Evolutionary conservation across 35 echinoderm and acorn worm genomes (phyloP).

Genomic region (Apostichopus californicus): DNA sequence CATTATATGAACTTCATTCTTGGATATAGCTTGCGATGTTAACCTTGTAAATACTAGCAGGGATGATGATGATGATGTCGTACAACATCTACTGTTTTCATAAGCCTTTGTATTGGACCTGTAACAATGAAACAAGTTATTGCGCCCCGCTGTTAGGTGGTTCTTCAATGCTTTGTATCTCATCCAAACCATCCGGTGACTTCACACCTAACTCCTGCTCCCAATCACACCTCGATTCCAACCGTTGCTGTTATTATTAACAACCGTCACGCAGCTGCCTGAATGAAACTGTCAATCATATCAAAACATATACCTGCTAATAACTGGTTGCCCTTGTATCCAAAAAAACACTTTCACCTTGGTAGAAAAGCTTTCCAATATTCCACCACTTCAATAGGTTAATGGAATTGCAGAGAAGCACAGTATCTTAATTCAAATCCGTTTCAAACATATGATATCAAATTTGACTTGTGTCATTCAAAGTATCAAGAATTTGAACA

Average conservation of each 20-base stretch:
- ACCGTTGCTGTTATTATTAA: not conserved
- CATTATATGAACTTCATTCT: no score
- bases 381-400: no score
- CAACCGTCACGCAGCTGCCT: not conserved
- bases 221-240: not conserved
- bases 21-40: no score
- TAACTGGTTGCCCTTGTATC: not conserved
- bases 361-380: no score
- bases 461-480: no score
- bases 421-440: no score
- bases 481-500: no score
- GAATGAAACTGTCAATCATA: not conserved
- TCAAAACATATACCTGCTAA: not conserved
- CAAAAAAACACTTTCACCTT: not conserved
- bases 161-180: not conserved
- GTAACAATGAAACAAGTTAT: slow-evolving; percentile 2
- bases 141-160: not conserved
- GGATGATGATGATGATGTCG: no score
- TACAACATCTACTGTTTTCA: not conserved
- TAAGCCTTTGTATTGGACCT: not conserved
- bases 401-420: no score
- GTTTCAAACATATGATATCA: no score
- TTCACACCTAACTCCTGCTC: not conserved
- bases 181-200: not conserved
- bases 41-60: no score